Percentiles rank a stretch among this genome's conserved stretches.
Conservation (phyloP, 1,140 invertebrate species). For the Drosophila arizonae region DNA sequence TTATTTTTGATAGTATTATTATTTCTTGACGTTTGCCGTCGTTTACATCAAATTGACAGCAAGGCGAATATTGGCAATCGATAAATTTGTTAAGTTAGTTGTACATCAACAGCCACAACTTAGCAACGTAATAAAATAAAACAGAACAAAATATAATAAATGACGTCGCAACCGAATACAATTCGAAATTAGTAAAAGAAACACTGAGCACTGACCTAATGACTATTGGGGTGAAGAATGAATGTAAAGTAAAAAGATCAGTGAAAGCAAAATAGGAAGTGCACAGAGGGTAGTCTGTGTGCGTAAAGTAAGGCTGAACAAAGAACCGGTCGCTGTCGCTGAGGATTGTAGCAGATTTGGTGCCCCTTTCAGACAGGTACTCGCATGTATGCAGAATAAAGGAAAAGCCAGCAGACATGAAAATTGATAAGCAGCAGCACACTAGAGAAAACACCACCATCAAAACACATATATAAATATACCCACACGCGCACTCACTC, state of each 20-base stretch:
- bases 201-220: conserved; percentile 11
- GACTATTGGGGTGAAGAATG: conserved; percentile 5
- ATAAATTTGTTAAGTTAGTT: conserved; percentile 1
- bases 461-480: neutral
- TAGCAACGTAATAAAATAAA: neutral
- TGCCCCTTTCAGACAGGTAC: conserved; percentile 49
- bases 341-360: conserved; percentile 35
- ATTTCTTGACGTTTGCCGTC: neutral
- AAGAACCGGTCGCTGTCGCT: conserved; percentile 23
- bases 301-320: conserved; percentile 1
- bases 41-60: neutral
- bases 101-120: conserved; percentile 8
- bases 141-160: neutral
- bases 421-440: conserved; percentile 35
- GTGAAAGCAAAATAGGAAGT: conserved; percentile 21
- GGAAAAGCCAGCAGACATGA: conserved; percentile 18
- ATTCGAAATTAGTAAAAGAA: conserved; percentile 8
- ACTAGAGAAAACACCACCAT: conserved; percentile 51
- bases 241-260: conserved; percentile 25
- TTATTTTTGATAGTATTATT: neutral
- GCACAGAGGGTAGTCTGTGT: conserved; percentile 23
- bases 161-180: neutral
- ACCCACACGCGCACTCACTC: neutral
- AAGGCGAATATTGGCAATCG: neutral
- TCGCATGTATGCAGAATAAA: conserved; percentile 18